Conservation (phyloP, 2,113 vertebrate species). For the Ia io region DNA sequence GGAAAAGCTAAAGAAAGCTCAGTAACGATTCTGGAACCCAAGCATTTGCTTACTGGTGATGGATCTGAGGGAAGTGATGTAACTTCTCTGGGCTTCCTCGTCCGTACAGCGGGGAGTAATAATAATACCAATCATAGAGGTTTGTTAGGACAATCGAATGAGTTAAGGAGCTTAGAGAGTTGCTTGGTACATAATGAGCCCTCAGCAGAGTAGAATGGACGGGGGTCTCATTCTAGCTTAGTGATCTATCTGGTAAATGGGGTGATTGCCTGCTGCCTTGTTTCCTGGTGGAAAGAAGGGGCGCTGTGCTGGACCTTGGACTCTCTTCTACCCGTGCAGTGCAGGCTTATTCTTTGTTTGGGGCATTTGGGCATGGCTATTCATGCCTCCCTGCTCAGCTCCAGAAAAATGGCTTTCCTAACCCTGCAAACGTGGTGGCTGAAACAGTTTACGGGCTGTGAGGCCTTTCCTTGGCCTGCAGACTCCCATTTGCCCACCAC, state of each 20-base stretch:
- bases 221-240: neutral
- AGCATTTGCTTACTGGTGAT: neutral
- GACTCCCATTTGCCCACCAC: neutral
- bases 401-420: neutral
- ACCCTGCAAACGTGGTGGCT: neutral
- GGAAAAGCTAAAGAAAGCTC: neutral
- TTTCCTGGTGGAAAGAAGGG: neutral
- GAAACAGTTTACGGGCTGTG: too few species aligned
- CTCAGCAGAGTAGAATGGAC: neutral
- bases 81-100: neutral
- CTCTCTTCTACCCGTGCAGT: neutral
- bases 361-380: neutral
- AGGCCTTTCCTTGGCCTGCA: neutral
- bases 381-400: neutral
- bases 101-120: neutral
- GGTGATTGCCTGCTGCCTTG: neutral
- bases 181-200: neutral
- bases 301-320: neutral
- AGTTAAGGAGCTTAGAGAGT: neutral
- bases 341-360: neutral
- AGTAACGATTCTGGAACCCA: neutral
- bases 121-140: neutral
- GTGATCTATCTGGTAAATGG: neutral
- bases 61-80: neutral
- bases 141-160: neutral